Conservation (phyloP, 2,888 invertebrate genomes). For the Dromius quadrimaculatus region DNA sequence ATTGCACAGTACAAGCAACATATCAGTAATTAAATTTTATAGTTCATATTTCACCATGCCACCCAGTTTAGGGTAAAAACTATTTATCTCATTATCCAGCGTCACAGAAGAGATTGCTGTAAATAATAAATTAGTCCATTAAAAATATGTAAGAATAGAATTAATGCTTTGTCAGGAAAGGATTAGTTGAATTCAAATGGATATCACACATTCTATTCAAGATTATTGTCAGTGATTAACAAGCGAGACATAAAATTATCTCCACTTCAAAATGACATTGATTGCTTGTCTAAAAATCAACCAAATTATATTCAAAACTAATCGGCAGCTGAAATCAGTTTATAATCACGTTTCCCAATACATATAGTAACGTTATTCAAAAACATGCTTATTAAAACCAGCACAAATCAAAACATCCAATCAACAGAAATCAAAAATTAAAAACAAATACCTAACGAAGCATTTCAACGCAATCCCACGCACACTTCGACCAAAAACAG, state of each 20-base stretch:
- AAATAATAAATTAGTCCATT: no score
- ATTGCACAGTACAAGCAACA: no score
- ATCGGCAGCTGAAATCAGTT: slow-evolving; percentile 15
- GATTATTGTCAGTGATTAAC: slow-evolving; percentile 21
- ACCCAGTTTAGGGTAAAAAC: no score
- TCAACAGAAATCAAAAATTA: slow-evolving; percentile 44
- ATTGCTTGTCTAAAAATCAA: background rate
- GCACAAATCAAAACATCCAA: slow-evolving; percentile 34
- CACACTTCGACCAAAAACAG: slow-evolving; percentile 26
- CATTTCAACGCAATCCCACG: slow-evolving; percentile 41
- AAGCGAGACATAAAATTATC: background rate
- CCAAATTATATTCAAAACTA: slow-evolving; percentile 21
- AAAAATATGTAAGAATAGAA: no score
- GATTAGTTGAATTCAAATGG: slow-evolving; percentile 2
- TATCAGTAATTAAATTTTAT: no score
- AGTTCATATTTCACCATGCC: no score
- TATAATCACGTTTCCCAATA: slow-evolving; percentile 24
- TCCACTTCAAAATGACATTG: background rate
- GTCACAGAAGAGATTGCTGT: no score
- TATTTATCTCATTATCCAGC: no score
- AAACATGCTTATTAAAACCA: slow-evolving; percentile 38
- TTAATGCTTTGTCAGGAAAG: no score
- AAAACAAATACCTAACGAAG: slow-evolving; percentile 45
- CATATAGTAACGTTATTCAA: background rate
- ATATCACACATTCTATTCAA: background rate